Base-by-base conservation (phyloP, 2,113 vertebrate species). In the Marcusenius ussheri region DNA sequence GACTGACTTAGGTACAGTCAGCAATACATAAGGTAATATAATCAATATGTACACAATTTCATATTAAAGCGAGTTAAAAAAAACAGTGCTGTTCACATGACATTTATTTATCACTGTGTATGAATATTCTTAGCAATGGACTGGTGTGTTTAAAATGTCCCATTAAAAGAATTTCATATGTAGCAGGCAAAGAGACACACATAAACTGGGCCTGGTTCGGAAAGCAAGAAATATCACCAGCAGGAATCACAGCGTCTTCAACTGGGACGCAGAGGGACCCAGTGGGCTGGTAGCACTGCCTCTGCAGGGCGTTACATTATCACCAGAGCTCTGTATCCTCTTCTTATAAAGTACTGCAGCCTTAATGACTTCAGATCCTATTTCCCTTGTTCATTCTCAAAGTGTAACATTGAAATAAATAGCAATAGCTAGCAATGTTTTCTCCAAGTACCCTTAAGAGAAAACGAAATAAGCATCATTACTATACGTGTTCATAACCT, bases 351-450 rank as follows among this genome's bases (percentile, higher is more conserved):
- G 49, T 66, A 45, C 62, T 77, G 47, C 51, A 53, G 9, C 46
- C 84, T 35, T 17, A 77, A 77, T 58, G 89, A 39, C 85, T 46
- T 62, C 92, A 89, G 83, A 91, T 90, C 90, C 89, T 51, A n/a
- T 85, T 17, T 87, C 19, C 88, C 77, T 66, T 66, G 13, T 46
- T 89, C 47, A 62, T 83, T 83, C 83, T 88, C 19, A 90, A 91
- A 53, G 47, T 91, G 83, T 88, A 90, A 90, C 89, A 93, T 90
- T 77, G 39, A 91, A 91, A 91, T 89, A 89, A 87, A 90, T 93
- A 93, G 91, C 92, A 93, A 93, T 89, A 92, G 62, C 92, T 91
- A 90, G n/a, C 91, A 91, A 92, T 90, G 87, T 90, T 92, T 90
- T 88, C 91, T 91, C 92, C 93, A 89, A 17, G 92, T 91, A 92